Percentiles rank a stretch among this genome's conserved stretches.
Conservation (phyloP, 37 sponge, comb jelly and placozoan species). For the Tethya wilhelma region DNA sequence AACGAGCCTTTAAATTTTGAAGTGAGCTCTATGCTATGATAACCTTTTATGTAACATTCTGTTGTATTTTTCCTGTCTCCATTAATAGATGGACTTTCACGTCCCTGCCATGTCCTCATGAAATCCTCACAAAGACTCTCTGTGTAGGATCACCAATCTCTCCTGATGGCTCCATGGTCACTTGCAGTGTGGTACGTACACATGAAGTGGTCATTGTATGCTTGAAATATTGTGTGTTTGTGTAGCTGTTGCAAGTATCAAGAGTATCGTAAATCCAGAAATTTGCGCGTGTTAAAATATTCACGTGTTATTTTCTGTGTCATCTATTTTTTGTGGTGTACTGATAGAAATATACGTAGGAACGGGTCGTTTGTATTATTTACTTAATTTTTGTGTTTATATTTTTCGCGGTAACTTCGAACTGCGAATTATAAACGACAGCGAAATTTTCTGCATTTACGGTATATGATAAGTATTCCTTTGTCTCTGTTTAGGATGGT, state of each 20-base stretch:
- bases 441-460: too few species aligned
- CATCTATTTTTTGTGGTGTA: too few species aligned
- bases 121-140: constrained; percentile 70
- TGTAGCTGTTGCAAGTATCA: neutral
- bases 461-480: neutral
- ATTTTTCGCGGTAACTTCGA: too few species aligned
- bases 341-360: too few species aligned
- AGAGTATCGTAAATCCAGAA: neutral
- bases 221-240: constrained; percentile 9
- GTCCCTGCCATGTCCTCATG: constrained; percentile 34
- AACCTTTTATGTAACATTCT: neutral
- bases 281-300: too few species aligned
- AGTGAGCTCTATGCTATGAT: neutral
- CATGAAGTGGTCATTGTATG: too few species aligned
- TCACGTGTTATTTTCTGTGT: too few species aligned
- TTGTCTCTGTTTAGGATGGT: constrained; percentile 40
- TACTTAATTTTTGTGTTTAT: too few species aligned
- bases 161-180: constrained; percentile 61
- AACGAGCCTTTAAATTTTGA: too few species aligned
- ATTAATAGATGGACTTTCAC: constrained; percentile 49
- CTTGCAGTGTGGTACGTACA: constrained; percentile 68
- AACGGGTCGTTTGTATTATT: too few species aligned
- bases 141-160: constrained; percentile 47
- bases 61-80: neutral
- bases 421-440: too few species aligned